Base-by-base conservation (phyloP, 1,140 invertebrate genomes). In the Eurytemora carolleeae region DNA sequence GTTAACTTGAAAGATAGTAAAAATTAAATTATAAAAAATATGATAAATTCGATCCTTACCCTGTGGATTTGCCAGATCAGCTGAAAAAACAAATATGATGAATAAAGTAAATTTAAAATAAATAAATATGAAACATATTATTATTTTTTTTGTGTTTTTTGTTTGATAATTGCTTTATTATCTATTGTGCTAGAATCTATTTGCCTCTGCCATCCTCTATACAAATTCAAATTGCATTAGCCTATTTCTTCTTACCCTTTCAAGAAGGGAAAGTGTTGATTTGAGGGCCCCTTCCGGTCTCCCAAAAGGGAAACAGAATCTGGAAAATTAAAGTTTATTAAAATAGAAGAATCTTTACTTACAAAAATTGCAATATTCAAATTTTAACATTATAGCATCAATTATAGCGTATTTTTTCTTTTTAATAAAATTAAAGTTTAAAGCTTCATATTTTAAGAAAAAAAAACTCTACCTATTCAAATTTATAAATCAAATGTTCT, bases 241-340 rank as follows among this genome's bases (percentile, higher is more conserved):
- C n/a, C n/a, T 53, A 24, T 52, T 24, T 3, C 22, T 31, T 65
- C 74, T 74, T 72, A 82, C 94, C 65, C 93, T 79, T 77, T 98
- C 95, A 58, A 99, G 72, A 24, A 99, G 76, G 2, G 93, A 95
- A 58, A 98, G 73, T 3, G 94, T 97, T 20, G 91, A 86, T 80
- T 97, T 98, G 59, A 98, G 74, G 23, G 92, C 85, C 44, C 94
- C 94, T 75, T 99, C 95, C 19, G 95, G 95, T 67, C 95, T 78
- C 56, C 95, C 95, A 75, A 99, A 98, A 55, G 95, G 95, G 77
- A 98, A 98, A 72, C 90, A 91, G 71, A 88, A 97, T 75, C 90
- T 86, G 69, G 53, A 74, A 67, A 58, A 60, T 26, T 25, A 55
- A 65, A n/a, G n/a, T n/a, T n/a, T n/a, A n/a, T n/a, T n/a, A n/a